Conservation (phyloP, 2,888 invertebrate genomes). For the Chymomyza fuscimana region DNA sequence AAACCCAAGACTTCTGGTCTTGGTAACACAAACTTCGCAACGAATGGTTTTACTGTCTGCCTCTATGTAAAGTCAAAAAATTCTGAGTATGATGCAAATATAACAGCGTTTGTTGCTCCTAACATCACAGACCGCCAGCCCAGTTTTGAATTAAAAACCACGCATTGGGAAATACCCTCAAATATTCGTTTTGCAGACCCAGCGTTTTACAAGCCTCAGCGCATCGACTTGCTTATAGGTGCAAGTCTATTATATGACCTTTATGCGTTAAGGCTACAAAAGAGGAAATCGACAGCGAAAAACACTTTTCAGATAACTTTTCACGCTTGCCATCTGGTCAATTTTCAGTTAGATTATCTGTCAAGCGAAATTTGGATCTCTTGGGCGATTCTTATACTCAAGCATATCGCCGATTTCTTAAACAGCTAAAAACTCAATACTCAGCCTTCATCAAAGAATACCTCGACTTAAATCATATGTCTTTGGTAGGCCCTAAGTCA, state of each 20-base stretch:
- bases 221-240: slow-evolving; percentile 37
- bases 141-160: slow-evolving; percentile 18
- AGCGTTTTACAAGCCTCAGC: slow-evolving; percentile 36
- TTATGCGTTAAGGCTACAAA: slow-evolving; percentile 32
- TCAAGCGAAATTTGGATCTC: neutral
- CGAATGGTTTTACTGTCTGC: no score
- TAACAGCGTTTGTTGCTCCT: slow-evolving; percentile 37
- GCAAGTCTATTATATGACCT: slow-evolving; percentile 36
- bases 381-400: slow-evolving; percentile 31
- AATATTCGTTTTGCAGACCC: slow-evolving; percentile 34
- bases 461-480: no score
- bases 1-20: no score
- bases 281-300: slow-evolving; percentile 22
- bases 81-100: slow-evolving; percentile 14
- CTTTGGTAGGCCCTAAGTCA: neutral
- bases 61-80: no score
- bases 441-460: slow-evolving; percentile 23
- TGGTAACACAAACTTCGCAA: no score
- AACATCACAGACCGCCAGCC: slow-evolving; percentile 44
- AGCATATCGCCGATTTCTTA: slow-evolving; percentile 24
- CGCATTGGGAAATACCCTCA: no score
- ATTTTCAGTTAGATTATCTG: slow-evolving; percentile 15
- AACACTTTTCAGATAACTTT: slow-evolving; percentile 28
- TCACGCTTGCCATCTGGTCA: slow-evolving; percentile 17
- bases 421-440: slow-evolving; percentile 18